These are phyloP conservation scores for Pandemis heparana DNA, from an alignment of 2,888 invertebrate genomes.

Conservation along the genomic window DNA sequence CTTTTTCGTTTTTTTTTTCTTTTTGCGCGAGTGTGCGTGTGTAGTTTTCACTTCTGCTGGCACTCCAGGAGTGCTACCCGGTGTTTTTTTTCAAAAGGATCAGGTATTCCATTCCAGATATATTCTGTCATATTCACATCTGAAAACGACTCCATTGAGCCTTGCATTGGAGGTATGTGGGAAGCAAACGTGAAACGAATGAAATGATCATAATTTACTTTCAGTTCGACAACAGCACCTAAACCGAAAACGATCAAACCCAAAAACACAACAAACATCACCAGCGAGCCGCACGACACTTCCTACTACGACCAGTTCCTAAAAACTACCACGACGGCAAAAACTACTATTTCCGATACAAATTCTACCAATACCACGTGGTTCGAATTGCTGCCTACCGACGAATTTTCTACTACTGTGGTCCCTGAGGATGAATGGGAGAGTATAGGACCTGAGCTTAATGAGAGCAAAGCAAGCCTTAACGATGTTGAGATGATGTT, in stretches of 20 bases:
- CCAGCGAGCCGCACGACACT: conserved; percentile 68
- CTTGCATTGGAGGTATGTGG: too few relatives aligned
- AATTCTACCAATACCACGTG: conserved; percentile 70
- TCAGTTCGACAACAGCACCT: conserved; percentile 58
- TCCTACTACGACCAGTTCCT: conserved; percentile 81
- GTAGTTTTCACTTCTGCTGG: too few relatives aligned
- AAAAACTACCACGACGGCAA: conserved; percentile 69
- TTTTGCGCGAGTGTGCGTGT: too few relatives aligned
- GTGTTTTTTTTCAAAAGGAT: too few relatives aligned
- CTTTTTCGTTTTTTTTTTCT: too few relatives aligned
- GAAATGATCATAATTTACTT: conserved; percentile 41
- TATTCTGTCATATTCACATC: too few relatives aligned
- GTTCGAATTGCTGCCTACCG: conserved; percentile 73
- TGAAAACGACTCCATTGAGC: neutral
- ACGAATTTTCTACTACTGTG: conserved; percentile 58
- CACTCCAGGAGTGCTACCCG: too few relatives aligned
- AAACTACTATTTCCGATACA: conserved; percentile 53
- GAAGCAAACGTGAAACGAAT: too few relatives aligned
- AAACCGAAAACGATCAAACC: conserved; percentile 53
- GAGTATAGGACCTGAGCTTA: conserved; percentile 64
- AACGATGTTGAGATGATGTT: conserved; percentile 83
- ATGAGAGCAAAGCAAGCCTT: conserved; percentile 66
- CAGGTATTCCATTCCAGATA: too few relatives aligned
- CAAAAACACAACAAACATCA: conserved; percentile 50
- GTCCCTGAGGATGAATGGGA: conserved; percentile 78